Evolutionary conservation across 2,797 vertebrate species (phyloP), one percentile per base, ranked within the genome.

Genomic region (Cheirogaleus major): DNA sequence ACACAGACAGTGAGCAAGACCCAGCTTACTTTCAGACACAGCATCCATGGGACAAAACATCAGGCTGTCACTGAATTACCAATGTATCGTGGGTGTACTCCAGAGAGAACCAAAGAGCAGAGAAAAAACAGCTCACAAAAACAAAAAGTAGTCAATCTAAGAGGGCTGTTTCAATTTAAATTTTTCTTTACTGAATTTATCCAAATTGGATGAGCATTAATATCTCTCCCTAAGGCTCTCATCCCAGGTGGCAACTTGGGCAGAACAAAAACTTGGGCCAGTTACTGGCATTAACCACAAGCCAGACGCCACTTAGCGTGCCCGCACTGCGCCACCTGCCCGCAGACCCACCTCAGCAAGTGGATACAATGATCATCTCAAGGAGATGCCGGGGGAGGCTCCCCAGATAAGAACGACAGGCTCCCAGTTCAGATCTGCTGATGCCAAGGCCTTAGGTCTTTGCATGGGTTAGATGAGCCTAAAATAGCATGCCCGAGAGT

Each of bases 221-320:
- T 13, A 35, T 57, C 30, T 45, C 17, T 75, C 43, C 50, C 79
- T 25, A 30, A 55, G 67, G 38, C 4, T 50, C 48, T 85, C 52
- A n/a, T 7, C 8, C 9, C 88, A 22, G 18, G 63, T 41, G 23
- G 23, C 7, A 32, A 41, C 18, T 1, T 0, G 41, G 61, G 25
- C 25, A 0, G 72, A 67, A 50, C 22, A 14, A 5, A 55, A 17
- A 20, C 41, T 11, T 59, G 59, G 45, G 59, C 22, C 15, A 7
- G 1, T 11, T 2, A 14, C 15, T 0, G 1, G 23, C 2, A 0
- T 11, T 22, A 22, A 18, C 69, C 80, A 2, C 1, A 25, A 38
- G 5, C 14, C 79, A 45, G 57, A 27, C 0, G 1, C 65, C 7
- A 7, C 48, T 50, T 35, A 7, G 27, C 8, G 0, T 7, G 23